Evolutionary conservation across 2,888 invertebrate species (phyloP), one percentile per base, ranked within the genome.

Genomic region (Ennomos erosarius): DNA sequence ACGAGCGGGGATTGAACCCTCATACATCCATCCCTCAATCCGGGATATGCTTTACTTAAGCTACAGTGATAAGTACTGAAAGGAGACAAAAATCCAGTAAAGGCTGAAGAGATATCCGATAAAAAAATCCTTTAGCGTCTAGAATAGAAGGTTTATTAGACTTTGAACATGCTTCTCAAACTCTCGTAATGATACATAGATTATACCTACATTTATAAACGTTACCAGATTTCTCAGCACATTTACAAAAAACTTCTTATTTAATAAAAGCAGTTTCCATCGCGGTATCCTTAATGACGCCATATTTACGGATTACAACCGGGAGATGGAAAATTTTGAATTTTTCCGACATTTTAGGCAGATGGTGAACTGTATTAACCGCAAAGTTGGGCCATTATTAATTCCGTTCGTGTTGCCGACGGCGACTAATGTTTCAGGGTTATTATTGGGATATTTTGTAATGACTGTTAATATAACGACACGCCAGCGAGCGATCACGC

Each of bases 381-480:
- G 75, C 80, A 82, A 89, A 90, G 81, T 90, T 89, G 74, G 79
- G 75, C 80, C 85, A 85, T 88, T 89, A 87, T 88, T 88, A 88
- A 90, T 88, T 87, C 81, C 84, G 82, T 84, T 84, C 88, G 85
- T 89, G 88, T 84, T 79, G 81, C 82, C 77, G 77, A 76, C 78
- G 76, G 75, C 69, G 73, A 82, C 81, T 87, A 88, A 90, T 88
- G 86, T 87, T 88, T 82, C 83, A 69, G 76, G 78, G 84, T 87
- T 88, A 87, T 87, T 91, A 91, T 90, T 88, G 88, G 85, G 76
- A 88, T 86, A 87, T 89, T 88, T 82, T 84, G 84, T 90, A 90
- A 90, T 90, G 87, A 88, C 84, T 87, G 82, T 85, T 88, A 88
- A 90, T 87, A 82, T 79, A 81, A 79, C 82, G 82, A 83, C 89